phyloP scores from a whole-genome alignment of 2,888 invertebrate genomes.

The Arrhopalites spinosus region DNA sequence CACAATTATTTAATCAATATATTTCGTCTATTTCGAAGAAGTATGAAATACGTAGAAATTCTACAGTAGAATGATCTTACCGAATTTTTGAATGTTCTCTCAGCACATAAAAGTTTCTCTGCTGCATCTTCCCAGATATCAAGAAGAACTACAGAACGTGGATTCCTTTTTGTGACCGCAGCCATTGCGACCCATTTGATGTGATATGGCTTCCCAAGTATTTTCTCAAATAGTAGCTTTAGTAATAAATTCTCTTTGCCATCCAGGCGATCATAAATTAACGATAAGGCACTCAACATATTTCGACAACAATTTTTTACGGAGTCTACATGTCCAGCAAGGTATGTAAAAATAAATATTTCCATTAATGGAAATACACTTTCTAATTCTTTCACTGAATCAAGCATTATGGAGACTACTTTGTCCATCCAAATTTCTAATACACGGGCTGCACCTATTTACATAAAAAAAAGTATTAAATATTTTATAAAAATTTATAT shows the following conservation, averaged over 20 bases:
- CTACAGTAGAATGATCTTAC: conserved; percentile 34
- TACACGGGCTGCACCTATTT: conserved; percentile 45
- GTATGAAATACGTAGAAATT: background rate
- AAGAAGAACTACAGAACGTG: conserved; percentile 34
- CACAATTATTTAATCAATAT: background rate
- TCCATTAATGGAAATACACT: conserved; percentile 37
- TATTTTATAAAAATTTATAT: too few relatives aligned
- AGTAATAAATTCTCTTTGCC: background rate
- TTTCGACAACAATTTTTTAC: conserved; percentile 54
- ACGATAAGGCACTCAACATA: conserved; percentile 40
- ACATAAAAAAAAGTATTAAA: too few relatives aligned
- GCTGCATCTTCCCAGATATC: conserved; percentile 37
- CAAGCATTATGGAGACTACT: conserved; percentile 22
- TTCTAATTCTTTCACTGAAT: background rate
- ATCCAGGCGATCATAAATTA: conserved; percentile 44
- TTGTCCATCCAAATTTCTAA: conserved; percentile 52
- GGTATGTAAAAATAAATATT: conserved; percentile 51
- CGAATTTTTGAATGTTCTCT: conserved; percentile 43
- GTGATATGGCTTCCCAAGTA: conserved; percentile 45
- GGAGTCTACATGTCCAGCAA: conserved; percentile 54
- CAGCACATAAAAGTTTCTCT: conserved; percentile 37
- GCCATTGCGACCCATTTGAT: conserved; percentile 50
- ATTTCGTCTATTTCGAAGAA: background rate
- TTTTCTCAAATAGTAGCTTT: conserved; percentile 37
- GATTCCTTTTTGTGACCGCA: conserved; percentile 43